Evolutionary conservation across 2,113 vertebrate species (phyloP), one percentile per base, ranked within the genome.

Genomic region (Regulus satrapa): DNA sequence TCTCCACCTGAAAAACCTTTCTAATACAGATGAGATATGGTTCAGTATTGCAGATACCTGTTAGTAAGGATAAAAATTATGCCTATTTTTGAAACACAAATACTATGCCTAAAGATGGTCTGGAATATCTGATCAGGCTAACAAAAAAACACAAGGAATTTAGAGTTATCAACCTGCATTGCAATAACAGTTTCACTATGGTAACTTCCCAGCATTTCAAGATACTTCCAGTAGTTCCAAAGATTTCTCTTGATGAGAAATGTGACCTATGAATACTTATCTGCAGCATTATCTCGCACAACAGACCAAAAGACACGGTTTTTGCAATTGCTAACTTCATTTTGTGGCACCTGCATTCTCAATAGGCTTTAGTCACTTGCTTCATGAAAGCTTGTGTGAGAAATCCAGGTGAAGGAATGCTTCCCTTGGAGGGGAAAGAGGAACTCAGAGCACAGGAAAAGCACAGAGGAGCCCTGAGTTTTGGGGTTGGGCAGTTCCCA

Each of bases 251-350:
- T 75, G 8, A 64, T 51, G 18, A 80, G 23, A 78, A 72, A 78
- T 40, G 12, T 29, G 18, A 78, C 75, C 38, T 54, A 59, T 43
- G 40, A 63, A 78, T 36, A 63, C 19, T 48, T 40, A 40, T 4
- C 52, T 48, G 31, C 29, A 91, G 19, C 46, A 80, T 36, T 69
- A 56, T 28, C 75, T 79, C 18, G 3, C 36, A 71, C 31, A 64
- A 89, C 0, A 79, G 56, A 85, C 24, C 9, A 12, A 59, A 0
- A 81, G 16, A 34, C 6, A 24, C 4, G 18, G 12, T 14, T 63
- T 94, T 52, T 63, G 18, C 52, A 66, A 36, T 16, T 46, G 32
- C 48, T 74, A 18, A 20, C 20, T 84, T 85, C 16, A 26, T 20
- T 31, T 59, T 6, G 7, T 6, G 6, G 48, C 0, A 0, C 32